Base-by-base conservation (phyloP, 2,888 invertebrate species). In the Rhagonycha fulva region DNA sequence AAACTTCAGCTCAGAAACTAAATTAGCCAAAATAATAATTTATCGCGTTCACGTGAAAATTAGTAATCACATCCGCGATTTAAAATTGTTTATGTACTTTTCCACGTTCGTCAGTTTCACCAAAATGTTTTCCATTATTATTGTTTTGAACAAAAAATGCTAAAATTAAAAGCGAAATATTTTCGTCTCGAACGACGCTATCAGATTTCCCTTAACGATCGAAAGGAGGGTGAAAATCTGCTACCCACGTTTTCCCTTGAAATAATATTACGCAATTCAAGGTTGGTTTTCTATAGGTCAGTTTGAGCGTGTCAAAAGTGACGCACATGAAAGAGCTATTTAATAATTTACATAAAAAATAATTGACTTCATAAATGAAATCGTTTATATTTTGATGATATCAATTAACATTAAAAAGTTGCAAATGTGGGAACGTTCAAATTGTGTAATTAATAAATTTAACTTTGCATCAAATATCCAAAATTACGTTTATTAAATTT, bases 281-380 rank as follows among this genome's bases (percentile, higher is more conserved):
- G 72, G 67, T 67, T 47, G 60, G 11, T 19, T 47, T 72, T 47
- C 72, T 72, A 66, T 72, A 72, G 72, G 72, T 72, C 72, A 72
- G 72, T 72, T 60, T 14, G 67, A 26, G 72, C 72, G 72, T 72
- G 72, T 12, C 47, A 47, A n/a, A 47, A 47, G 7, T 47, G 47
- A 47, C 47, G 47, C 47, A 47, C 47, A 47, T 9, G n/a, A 47
- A 47, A 47, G 47, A 47, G 47, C n/a, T 47, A 47, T 47, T 47
- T 47, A 47, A 47, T 47, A 47, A 47, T 47, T 47, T 47, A 47
- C 7, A 47, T 47, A 47, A 47, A 47, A 47, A 47, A 47, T 47
- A 47, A 47, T 47, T 47, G 47, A 47, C n/a, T 47, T 47, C n/a
- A 32, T 32, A 32, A 47, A 47, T 47, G n/a, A 47, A 47, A 47